phyloP scores from a whole-genome alignment of 2,113 vertebrate genomes.

The Nymphicus hollandicus region DNA sequence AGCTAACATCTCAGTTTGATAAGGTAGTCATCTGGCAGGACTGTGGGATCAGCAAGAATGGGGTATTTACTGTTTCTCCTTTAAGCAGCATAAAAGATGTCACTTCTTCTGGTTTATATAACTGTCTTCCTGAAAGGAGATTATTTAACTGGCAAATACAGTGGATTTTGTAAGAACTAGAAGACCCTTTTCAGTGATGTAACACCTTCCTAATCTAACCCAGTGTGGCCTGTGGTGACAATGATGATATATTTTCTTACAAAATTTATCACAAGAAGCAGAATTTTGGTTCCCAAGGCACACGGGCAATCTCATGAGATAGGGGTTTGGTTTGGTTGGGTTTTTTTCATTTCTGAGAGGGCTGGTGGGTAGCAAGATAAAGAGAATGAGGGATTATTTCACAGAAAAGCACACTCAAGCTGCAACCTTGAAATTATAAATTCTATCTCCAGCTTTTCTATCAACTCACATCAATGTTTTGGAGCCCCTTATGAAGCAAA shows the following conservation, averaged over 20 bases:
- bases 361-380: not conserved
- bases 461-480: not conserved
- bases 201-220: not conserved
- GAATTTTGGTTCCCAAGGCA: not conserved
- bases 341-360: not conserved
- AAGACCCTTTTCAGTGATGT: not conserved
- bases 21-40: not conserved
- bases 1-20: not conserved
- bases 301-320: not conserved
- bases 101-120: not conserved
- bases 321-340: not conserved
- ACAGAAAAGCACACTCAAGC: not conserved
- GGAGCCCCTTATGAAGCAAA: not conserved
- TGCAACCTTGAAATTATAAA: not conserved
- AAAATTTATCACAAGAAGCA: not conserved
- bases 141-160: not conserved
- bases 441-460: not conserved
- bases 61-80: not conserved
- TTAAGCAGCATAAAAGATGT: not conserved
- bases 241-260: not conserved
- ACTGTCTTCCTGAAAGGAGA: not conserved
- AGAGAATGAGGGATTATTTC: not conserved
- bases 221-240: not conserved
- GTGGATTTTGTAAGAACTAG: not conserved
- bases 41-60: not conserved